Evolutionary conservation across 1,140 invertebrate genomes (phyloP).

Genomic region (Diploscapter pachys): DNA sequence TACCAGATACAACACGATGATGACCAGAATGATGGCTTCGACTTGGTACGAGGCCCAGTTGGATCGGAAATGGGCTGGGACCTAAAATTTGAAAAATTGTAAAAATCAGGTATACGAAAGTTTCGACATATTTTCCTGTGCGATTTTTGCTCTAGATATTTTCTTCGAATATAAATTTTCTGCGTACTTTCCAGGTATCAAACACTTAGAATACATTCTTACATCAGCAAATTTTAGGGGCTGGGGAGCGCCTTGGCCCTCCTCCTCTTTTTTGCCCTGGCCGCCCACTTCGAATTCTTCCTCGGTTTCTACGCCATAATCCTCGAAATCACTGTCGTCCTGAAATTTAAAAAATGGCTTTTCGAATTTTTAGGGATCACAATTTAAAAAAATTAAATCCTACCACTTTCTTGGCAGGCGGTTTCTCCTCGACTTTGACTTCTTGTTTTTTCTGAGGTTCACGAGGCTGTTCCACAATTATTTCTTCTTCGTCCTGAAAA

Average conservation of each 20-base stretch:
- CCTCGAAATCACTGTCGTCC: constrained; percentile 41
- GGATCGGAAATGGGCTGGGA: constrained; percentile 76
- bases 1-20: constrained; percentile 83
- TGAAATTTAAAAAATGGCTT: constrained; percentile 17
- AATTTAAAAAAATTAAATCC: too few species aligned
- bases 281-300: constrained; percentile 52
- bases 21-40: constrained; percentile 83
- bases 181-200: not conserved
- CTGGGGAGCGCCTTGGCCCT: constrained; percentile 13
- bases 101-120: not conserved
- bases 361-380: not conserved
- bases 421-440: constrained; percentile 53
- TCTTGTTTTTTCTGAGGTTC: constrained; percentile 68
- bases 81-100: not conserved
- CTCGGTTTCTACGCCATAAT: constrained; percentile 64
- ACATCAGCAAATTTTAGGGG: constrained; percentile 81
- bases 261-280: constrained; percentile 43
- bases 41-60: constrained; percentile 96
- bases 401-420: constrained; percentile 44
- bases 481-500: constrained; percentile 33
- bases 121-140: not conserved
- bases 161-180: too few species aligned
- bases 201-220: constrained; percentile 34
- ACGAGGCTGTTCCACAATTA: constrained; percentile 37
- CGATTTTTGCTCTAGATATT: too few species aligned